A percentile compares a stretch with the other conserved stretches of the same genome.
These are phyloP conservation scores for Rissa tridactyla DNA, from an alignment of 2,113 vertebrate species.

Conservation along the genomic window DNA sequence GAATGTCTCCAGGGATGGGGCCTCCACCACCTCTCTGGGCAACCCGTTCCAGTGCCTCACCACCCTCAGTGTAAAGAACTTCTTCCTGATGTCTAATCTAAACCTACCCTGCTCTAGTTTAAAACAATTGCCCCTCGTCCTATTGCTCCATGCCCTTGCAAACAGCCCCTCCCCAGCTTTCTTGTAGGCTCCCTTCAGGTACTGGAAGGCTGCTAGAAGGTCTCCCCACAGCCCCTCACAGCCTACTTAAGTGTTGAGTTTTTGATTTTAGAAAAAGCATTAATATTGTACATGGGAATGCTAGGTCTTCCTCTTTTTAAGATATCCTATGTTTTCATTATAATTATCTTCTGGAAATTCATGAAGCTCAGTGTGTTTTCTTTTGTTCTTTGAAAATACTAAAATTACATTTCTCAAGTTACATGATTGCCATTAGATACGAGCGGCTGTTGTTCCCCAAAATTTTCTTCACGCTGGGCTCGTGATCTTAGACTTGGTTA, in stretches of 20 bases:
- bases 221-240: too few species aligned
- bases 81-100: too few species aligned
- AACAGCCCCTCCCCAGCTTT: too few species aligned
- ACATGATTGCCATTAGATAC: neutral
- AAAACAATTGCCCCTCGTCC: too few species aligned
- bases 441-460: neutral
- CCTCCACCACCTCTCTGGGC: too few species aligned
- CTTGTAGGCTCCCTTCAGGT: too few species aligned
- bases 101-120: too few species aligned
- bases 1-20: too few species aligned
- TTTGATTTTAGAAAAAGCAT: neutral
- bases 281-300: neutral
- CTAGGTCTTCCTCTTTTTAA: neutral
- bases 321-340: neutral
- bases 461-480: neutral
- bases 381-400: neutral
- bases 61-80: too few species aligned
- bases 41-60: too few species aligned
- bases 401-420: neutral
- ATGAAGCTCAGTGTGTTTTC: neutral
- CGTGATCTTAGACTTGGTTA: neutral
- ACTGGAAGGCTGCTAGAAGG: too few species aligned
- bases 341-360: neutral
- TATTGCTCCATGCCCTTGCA: too few species aligned
- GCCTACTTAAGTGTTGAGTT: neutral